Evolutionary conservation across 53 echinoderm and acorn worm genomes (phyloP).

Genomic region (Astropecten irregularis): DNA sequence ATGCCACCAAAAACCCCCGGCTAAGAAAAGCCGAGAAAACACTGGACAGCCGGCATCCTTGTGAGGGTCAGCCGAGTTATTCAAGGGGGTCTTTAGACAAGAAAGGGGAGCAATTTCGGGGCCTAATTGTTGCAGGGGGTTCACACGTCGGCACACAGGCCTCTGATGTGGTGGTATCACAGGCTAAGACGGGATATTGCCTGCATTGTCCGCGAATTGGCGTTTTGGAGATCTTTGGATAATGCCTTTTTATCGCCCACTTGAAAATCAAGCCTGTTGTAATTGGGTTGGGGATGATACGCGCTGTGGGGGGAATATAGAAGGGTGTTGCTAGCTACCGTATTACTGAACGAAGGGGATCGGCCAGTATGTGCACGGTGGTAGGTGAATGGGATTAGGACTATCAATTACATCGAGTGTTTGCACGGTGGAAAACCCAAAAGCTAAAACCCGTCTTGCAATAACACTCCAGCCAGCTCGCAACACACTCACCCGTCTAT

Average conservation of each 20-base stretch:
- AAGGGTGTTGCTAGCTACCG: neutral
- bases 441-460: no score
- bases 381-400: conserved; percentile 37
- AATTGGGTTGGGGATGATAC: conserved; percentile 29
- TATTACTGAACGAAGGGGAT: no score
- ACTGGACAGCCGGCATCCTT: neutral
- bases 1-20: conserved; percentile 5
- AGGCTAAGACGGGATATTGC: conserved; percentile 1
- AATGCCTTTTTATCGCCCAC: conserved; percentile 33
- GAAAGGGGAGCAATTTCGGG: conserved; percentile 36
- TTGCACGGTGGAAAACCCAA: neutral
- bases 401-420: conserved; percentile 55
- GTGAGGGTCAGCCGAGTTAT: conserved; percentile 10
- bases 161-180: conserved; percentile 51
- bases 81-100: conserved; percentile 17
- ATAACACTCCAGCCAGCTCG: no score
- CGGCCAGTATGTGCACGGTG: neutral
- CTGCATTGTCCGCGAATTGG: conserved; percentile 28
- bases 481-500: no score
- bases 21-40: conserved; percentile 15
- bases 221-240: conserved; percentile 17
- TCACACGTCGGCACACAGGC: conserved; percentile 16
- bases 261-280: conserved; percentile 29
- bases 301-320: neutral
- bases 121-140: conserved; percentile 38